phyloP scores from a whole-genome alignment of 2,113 vertebrate species.

The Heterocephalus glaber region DNA sequence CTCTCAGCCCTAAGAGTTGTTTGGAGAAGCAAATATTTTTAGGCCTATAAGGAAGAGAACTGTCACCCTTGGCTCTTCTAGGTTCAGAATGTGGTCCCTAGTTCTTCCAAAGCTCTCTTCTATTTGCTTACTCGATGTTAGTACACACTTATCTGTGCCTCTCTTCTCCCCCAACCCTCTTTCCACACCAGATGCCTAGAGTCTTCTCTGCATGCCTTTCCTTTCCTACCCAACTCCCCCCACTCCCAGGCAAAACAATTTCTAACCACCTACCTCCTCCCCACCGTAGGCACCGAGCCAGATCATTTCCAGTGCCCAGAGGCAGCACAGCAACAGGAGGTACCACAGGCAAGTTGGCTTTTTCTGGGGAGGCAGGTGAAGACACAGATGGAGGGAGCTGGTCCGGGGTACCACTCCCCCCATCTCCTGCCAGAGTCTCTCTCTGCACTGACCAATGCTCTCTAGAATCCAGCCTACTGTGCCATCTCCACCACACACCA shows the following conservation, averaged over 20 bases:
- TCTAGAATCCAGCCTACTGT: constrained; percentile 97
- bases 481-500: constrained; percentile 94
- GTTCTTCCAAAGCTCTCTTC: constrained; percentile 16
- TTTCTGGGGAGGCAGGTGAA: constrained; percentile 85
- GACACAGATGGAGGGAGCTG: background rate
- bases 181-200: constrained; percentile 6
- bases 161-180: background rate
- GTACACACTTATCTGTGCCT: background rate
- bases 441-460: constrained; percentile 89
- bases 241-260: background rate
- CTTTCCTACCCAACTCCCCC: background rate
- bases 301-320: constrained; percentile 95
- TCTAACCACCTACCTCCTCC: constrained; percentile 90
- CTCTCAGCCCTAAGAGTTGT: constrained; percentile 4
- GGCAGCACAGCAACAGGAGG: constrained; percentile 95
- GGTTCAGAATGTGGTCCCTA: background rate
- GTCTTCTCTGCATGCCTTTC: background rate
- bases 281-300: constrained; percentile 95
- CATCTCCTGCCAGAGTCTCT: background rate
- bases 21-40: constrained; percentile 12
- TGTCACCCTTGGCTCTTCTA: background rate
- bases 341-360: constrained; percentile 86
- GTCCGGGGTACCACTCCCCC: background rate
- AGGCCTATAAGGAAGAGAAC: background rate
- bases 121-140: background rate